These are phyloP conservation scores for Enteromius trimaculatus DNA, from an alignment of 2,797 vertebrate species.

Conservation along the genomic window DNA sequence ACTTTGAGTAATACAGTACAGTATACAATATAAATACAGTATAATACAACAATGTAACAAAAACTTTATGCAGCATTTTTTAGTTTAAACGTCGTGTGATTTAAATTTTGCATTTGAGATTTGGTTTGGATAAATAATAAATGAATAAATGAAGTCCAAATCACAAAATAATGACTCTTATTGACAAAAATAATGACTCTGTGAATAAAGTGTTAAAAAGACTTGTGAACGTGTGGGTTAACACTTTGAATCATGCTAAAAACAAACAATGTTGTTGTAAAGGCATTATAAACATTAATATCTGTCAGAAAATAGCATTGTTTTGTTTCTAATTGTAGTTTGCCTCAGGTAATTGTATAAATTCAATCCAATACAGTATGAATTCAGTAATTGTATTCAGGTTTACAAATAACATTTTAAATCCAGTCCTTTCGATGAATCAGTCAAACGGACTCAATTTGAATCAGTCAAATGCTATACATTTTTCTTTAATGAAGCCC, in stretches of 20 bases:
- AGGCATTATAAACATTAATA: too few relatives aligned
- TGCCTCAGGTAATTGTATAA: neutral
- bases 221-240: neutral
- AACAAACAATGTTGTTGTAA: neutral
- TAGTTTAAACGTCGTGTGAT: neutral
- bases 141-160: neutral
- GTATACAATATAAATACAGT: too few relatives aligned
- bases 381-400: neutral
- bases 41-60: too few relatives aligned
- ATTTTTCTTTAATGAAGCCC: neutral
- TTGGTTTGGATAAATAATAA: neutral
- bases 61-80: neutral
- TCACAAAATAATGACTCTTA: neutral
- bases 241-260: neutral
- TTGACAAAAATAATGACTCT: neutral
- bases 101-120: neutral
- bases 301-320: neutral
- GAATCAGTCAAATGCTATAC: too few relatives aligned
- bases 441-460: neutral
- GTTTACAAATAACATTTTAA: neutral
- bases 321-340: neutral
- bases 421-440: neutral
- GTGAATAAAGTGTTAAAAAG: neutral
- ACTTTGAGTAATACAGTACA: too few relatives aligned
- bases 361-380: neutral